Conservation (phyloP, 2,113 vertebrate genomes). For the Pygoscelis adeliae region DNA sequence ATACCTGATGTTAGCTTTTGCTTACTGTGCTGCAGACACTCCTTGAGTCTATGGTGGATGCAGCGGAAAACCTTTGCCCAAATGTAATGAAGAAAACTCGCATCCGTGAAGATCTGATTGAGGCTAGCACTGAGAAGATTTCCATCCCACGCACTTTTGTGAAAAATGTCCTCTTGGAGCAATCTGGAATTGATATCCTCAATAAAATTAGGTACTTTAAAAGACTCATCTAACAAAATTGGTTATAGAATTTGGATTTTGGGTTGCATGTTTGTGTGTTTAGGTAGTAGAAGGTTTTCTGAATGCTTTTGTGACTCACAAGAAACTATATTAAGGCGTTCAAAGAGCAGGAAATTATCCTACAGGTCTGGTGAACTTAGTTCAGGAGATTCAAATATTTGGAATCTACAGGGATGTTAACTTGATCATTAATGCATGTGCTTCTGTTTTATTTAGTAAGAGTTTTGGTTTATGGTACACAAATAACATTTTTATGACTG, state of each 20-base stretch:
- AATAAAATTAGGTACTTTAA: slow-evolving; percentile 93
- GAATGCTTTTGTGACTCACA: neutral
- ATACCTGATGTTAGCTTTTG: neutral
- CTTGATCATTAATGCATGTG: neutral
- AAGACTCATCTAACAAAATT: neutral
- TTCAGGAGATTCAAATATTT: neutral
- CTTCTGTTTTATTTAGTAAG: neutral
- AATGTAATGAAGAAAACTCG: slow-evolving; percentile 89
- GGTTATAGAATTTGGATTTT: neutral
- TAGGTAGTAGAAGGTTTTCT: neutral
- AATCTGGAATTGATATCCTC: slow-evolving; percentile 95
- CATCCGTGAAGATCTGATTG: slow-evolving; percentile 89
- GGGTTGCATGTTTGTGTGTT: rapidly evolving
- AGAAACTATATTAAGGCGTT: neutral
- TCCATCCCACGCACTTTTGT: slow-evolving; percentile 92
- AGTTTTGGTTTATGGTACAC: neutral
- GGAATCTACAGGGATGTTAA: neutral
- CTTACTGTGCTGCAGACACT: slow-evolving; percentile 74
- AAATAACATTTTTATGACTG: neutral
- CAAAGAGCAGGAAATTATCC: neutral
- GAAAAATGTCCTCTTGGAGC: slow-evolving; percentile 93
- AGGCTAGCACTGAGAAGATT: slow-evolving; percentile 89
- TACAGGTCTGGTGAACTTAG: neutral
- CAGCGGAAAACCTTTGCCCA: slow-evolving; percentile 90
- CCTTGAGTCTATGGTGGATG: slow-evolving; percentile 93